Base-by-base conservation (phyloP, 2,888 invertebrate species). In the Idaea aversata region DNA sequence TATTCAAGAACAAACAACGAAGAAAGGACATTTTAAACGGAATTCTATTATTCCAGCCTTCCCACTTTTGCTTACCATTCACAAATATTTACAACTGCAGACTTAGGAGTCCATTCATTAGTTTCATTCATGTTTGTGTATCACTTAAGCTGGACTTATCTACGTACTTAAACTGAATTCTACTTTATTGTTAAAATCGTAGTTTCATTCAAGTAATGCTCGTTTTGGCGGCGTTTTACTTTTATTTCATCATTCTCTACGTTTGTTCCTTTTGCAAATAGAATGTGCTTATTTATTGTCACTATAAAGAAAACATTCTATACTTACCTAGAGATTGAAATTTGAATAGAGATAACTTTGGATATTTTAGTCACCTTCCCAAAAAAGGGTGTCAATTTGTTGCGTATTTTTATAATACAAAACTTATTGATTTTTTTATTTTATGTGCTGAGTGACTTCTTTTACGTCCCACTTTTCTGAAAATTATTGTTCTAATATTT, bases 41-140 rank as follows among this genome's bases (percentile, higher is more conserved):
- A 63, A 70, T 59, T 47, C 13, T 47, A 61, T 64, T 36, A 36
- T 57, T 59, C 57, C 13, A 69, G 69, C 63, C 64, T 68, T 68
- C 66, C 69, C 70, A 75, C 75, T 73, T 73, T 77, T 74, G 72
- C 67, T 65, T 67, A 80, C 83, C 86, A 87, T 88, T 88, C 83
- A 87, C 83, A 88, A 88, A 88, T 87, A 88, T 88, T 88, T 87
- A 86, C 85, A 86, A 88, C 83, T 82, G 83, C 77, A 72, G 85
- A 75, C 81, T 87, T 86, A 81, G 67, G 69, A 67, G 72, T 75
- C 74, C 75, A 78, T 77, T 75, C 72, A 77, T 75, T 70, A 72
- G 64, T 62, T 79, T 79, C 81, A 83, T 85, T 86, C 79, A 82
- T 81, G 77, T 77, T 78, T 76, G 75, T 72, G 73, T 76, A 75